These are phyloP conservation scores for Benitochromis conjunctus DNA, from an alignment of 2,113 vertebrate species.

Conservation along the genomic window DNA sequence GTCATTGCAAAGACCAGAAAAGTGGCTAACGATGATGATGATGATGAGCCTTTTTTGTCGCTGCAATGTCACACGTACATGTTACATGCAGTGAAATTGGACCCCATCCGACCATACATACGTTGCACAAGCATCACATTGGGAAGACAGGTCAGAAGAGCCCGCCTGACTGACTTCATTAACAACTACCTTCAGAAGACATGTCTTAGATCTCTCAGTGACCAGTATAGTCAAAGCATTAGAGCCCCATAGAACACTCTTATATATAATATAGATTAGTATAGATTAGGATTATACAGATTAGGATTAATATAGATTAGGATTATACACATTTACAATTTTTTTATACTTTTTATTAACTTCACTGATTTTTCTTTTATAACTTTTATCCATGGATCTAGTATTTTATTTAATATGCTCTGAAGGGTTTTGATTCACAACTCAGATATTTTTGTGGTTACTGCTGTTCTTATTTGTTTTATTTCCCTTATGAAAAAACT, in stretches of 20 bases:
- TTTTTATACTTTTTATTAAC: neutral
- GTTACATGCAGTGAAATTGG: too few relatives aligned
- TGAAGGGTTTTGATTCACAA: neutral
- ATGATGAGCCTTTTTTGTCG: too few relatives aligned
- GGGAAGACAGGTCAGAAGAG: too few relatives aligned
- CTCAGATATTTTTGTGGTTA: neutral
- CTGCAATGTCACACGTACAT: too few relatives aligned
- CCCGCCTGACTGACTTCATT: too few relatives aligned
- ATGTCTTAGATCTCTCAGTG: too few relatives aligned
- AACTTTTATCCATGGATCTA: neutral
- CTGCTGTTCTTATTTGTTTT: neutral
- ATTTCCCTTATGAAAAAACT: neutral
- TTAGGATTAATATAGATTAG: too few relatives aligned
- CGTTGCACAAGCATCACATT: too few relatives aligned
- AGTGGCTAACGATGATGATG: neutral
- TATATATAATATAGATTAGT: too few relatives aligned
- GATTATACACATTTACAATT: neutral
- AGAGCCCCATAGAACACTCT: too few relatives aligned
- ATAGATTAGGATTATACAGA: neutral
- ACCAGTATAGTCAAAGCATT: too few relatives aligned
- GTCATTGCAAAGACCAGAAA: neutral
- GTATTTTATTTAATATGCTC: neutral
- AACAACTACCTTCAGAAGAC: neutral
- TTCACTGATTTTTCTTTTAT: neutral
- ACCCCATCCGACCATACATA: too few relatives aligned